A percentile compares a stretch with the other conserved stretches of the same genome.
Conservation (phyloP, 2,113 vertebrate genomes). For the Nerophis ophidion region DNA sequence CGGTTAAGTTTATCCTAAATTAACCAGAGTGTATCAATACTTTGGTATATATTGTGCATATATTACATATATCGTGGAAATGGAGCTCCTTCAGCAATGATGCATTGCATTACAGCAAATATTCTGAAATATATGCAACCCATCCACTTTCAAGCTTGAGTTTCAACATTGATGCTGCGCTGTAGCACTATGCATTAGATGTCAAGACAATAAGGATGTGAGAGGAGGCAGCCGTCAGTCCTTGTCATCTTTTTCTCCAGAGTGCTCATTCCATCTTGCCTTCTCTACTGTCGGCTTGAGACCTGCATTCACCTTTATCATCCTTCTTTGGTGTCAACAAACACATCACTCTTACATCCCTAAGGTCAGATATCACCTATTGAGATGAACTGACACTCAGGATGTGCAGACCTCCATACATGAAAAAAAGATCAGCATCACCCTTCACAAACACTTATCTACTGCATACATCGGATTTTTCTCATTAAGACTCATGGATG, state of each 20-base stretch:
- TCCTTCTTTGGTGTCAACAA: not conserved
- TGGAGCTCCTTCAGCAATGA: conserved; percentile 6
- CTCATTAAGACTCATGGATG: no score
- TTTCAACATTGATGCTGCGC: conserved; percentile 24
- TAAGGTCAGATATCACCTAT: conserved; percentile 2
- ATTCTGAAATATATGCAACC: no score
- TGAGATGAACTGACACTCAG: not conserved
- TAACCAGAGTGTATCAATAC: no score
- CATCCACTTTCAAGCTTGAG: not conserved
- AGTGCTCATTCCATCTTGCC: conserved; percentile 7
- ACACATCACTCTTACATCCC: not conserved
- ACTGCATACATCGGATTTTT: no score
- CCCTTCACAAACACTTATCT: no score
- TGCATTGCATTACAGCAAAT: conserved; percentile 22
- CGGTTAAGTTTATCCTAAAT: no score
- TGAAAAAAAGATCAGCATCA: not conserved
- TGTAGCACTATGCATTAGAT: conserved; percentile 12
- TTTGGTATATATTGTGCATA: no score
- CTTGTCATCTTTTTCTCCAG: conserved; percentile 15
- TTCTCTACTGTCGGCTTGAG: conserved; percentile 20
- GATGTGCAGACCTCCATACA: not conserved
- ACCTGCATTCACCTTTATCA: conserved; percentile 3
- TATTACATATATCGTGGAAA: no score
- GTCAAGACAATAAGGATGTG: conserved; percentile 17
- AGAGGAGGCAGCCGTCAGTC: conserved; percentile 45